Conservation (phyloP, 2,797 vertebrate genomes). For the Steatocranus sp. region DNA sequence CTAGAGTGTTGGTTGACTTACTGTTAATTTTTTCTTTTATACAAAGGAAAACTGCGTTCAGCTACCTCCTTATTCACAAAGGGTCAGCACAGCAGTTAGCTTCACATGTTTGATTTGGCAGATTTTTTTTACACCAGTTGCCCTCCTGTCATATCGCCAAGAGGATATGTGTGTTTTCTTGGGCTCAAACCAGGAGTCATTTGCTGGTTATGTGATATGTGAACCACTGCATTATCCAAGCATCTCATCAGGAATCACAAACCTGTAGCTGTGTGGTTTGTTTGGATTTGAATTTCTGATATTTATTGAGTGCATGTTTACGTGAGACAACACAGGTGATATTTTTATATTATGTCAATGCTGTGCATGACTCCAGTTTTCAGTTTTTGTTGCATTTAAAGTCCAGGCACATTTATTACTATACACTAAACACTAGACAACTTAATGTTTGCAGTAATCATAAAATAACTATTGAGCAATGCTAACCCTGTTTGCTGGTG, state of each 20-base stretch:
- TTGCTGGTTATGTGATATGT: neutral
- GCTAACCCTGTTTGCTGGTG: neutral
- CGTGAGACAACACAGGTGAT: neutral
- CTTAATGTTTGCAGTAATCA: neutral
- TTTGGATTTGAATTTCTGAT: neutral
- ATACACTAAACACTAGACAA: neutral
- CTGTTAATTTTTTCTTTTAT: fast-evolving
- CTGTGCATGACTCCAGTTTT: neutral
- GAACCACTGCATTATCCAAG: neutral
- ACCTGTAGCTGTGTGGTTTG: neutral
- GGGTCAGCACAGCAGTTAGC: fast-evolving
- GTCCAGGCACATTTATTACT: neutral
- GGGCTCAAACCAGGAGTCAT: neutral
- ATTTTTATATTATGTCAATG: neutral
- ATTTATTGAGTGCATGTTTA: neutral
- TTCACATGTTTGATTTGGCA: neutral
- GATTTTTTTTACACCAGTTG: neutral
- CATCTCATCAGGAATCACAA: neutral
- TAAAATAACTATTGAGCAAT: neutral
- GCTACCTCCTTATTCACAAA: neutral
- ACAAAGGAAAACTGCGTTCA: neutral
- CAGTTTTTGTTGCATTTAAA: neutral
- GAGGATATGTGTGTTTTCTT: neutral
- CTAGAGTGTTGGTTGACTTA: fast-evolving
- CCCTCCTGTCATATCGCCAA: neutral